Evolutionary conservation across 1,140 invertebrate species (phyloP).

Genomic region (Cardiocondyla obscurior): DNA sequence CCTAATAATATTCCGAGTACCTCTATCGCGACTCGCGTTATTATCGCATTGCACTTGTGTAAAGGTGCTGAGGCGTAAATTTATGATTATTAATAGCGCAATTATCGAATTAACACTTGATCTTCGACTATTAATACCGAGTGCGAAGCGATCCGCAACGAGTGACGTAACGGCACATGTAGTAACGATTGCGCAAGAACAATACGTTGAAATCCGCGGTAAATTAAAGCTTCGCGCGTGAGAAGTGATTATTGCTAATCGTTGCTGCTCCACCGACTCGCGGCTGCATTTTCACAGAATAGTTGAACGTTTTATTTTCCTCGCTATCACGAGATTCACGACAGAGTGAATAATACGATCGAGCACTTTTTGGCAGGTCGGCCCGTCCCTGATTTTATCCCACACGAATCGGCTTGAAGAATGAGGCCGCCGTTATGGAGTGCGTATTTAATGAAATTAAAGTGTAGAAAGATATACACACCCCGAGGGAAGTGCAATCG

Average conservation of each 20-base stretch:
- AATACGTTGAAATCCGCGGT: slow-evolving; percentile 29
- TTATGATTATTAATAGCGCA: slow-evolving; percentile 23
- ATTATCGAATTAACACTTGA: slow-evolving; percentile 48
- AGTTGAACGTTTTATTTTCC: not conserved
- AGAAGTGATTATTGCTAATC: slow-evolving; percentile 41
- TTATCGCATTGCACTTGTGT: not conserved
- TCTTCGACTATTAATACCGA: slow-evolving; percentile 34
- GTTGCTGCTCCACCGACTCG: not conserved
- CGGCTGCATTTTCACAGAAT: not conserved
- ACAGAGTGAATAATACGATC: not conserved
- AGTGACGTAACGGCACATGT: slow-evolving; percentile 33
- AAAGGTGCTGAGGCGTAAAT: slow-evolving; percentile 15
- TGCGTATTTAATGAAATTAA: slow-evolving; percentile 68
- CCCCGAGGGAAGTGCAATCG: slow-evolving; percentile 53
- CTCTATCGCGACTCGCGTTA: not conserved
- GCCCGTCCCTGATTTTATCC: slow-evolving; percentile 46
- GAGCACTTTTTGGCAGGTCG: slow-evolving; percentile 49
- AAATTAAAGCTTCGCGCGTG: not conserved
- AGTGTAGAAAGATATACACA: slow-evolving; percentile 45
- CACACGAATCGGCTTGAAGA: slow-evolving; percentile 59
- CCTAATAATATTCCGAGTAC: not conserved
- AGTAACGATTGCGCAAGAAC: slow-evolving; percentile 35
- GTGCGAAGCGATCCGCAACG: slow-evolving; percentile 42
- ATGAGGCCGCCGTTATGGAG: slow-evolving; percentile 51
- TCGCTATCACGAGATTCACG: not conserved